phyloP scores from a whole-genome alignment of 92 coral and sea anemone genomes.

The Anthopleura xanthogrammica region DNA sequence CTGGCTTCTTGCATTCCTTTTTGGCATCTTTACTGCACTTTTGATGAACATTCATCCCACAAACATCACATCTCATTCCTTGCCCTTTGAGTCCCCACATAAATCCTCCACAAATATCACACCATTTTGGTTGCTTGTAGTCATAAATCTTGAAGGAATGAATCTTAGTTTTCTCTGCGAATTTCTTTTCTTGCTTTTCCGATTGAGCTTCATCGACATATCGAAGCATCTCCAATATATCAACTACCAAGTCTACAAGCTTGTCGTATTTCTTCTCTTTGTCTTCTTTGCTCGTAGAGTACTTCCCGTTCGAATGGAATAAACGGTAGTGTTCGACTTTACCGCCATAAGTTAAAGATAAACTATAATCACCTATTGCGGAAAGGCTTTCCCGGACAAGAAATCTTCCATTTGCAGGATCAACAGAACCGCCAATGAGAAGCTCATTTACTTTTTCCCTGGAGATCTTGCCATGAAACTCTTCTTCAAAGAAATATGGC shows the following conservation, averaged over 20 bases:
- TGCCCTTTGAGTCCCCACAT: conserved; percentile 97
- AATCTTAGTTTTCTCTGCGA: conserved; percentile 34
- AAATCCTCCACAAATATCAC: conserved; percentile 84
- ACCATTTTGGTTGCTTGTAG: conserved; percentile 97
- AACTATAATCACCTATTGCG: conserved; percentile 89
- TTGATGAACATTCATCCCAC: conserved; percentile 88
- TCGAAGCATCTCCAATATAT: conserved; percentile 77
- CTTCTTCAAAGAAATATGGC: conserved; percentile 86
- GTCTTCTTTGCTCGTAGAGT: conserved; percentile 54
- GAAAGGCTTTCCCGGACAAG: conserved; percentile 90
- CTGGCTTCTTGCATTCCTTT: conserved; percentile 54
- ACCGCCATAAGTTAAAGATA: conserved; percentile 89
- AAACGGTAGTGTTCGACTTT: conserved; percentile 78
- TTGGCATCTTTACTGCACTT: conserved; percentile 78
- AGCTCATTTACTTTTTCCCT: conserved; percentile 89
- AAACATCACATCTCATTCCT: conserved; percentile 85
- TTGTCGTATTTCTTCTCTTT: conserved; percentile 58
- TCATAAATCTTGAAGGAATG: conserved; percentile 76
- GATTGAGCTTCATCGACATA: conserved; percentile 64
- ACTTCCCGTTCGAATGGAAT: conserved; percentile 75
- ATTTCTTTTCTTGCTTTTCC: conserved; percentile 49
- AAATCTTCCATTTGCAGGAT: conserved; percentile 86
- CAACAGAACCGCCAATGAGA: conserved; percentile 67
- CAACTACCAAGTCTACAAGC: conserved; percentile 85
- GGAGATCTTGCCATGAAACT: conserved; percentile 87